These are phyloP conservation scores for Threskiornis aethiopicus DNA, from an alignment of 2,797 vertebrate genomes.

Conservation along the genomic window DNA sequence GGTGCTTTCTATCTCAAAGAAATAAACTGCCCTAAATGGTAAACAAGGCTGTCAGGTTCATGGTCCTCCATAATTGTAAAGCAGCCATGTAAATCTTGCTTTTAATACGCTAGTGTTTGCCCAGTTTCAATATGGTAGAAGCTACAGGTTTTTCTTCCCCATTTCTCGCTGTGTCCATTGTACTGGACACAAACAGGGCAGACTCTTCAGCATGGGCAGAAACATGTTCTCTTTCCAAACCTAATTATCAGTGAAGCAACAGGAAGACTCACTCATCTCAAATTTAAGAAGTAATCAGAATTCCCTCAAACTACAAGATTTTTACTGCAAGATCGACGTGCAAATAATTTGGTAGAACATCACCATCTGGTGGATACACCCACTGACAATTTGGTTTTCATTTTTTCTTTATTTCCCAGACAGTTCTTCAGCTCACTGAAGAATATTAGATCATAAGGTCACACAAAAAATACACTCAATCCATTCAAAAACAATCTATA, in stretches of 20 bases:
- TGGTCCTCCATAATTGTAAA: not conserved
- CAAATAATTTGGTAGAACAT: conserved; percentile 61
- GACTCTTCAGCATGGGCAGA: not conserved
- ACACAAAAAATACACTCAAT: not conserved
- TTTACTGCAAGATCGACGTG: conserved; percentile 8
- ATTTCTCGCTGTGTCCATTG: not conserved
- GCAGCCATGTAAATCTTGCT: not conserved
- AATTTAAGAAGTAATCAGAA: conserved; percentile 13
- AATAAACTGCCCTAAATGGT: not conserved
- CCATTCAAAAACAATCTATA: not conserved
- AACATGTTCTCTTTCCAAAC: not conserved
- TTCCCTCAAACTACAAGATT: not conserved
- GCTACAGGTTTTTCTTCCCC: not conserved
- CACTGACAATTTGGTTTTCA: not conserved
- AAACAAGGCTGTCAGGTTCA: not conserved
- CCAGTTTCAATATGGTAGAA: not conserved
- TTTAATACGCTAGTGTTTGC: not conserved
- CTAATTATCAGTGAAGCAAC: not conserved
- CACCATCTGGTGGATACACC: conserved; percentile 64
- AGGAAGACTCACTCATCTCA: not conserved
- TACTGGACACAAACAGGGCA: not conserved
- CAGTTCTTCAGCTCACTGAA: not conserved
- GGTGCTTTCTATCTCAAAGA: not conserved
- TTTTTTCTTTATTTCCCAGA: not conserved
- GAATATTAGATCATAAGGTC: not conserved